Base-by-base conservation (phyloP, 2,797 vertebrate species). In the Onychomys torridus region DNA sequence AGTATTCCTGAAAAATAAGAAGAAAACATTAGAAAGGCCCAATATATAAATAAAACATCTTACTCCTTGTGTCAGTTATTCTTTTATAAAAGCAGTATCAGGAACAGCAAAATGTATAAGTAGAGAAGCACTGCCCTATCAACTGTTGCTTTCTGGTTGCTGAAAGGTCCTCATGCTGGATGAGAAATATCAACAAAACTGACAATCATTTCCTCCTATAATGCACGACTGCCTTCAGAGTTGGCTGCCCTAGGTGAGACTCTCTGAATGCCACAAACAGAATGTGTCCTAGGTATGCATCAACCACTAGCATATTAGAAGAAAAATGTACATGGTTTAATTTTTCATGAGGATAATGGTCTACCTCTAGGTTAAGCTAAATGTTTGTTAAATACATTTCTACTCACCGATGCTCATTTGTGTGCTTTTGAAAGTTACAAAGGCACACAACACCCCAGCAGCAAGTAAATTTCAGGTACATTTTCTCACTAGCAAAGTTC, bases 371-470 rank as follows among this genome's bases (percentile, higher is more conserved):
- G 23, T 40, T 13, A 61, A 84, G n/a, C 2, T 65, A 4, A 16
- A 17, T 61, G 2, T 21, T 57, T 81, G 49, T 29, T 37, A 83
- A 29, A 25, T 40, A 61, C 7, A 82, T 27, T 40, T 61, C n/a
- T 29, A 27, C 40, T n/a, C n/a, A 61, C 2, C 40, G 13, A 59
- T 40, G 7, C 23, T 82, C 55, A 40, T 7, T 13, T 13, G 1
- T 14, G 1, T 40, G n/a, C 23, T 82, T 16, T 40, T 16, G 3
- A 4, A 25, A 29, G 25, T 82, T 61, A 82, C 3, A 59, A 61
- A 65, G 29, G 2, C 16, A 34, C 1, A 34, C 4, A 16, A 21
- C 5, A 5, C 5, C 17, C 10, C 5, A 34, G 17, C 0, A 67
- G 5, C 61, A 46, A 46, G 32, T 46, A 46, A 19, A 85, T 23